Evolutionary conservation across 2,888 invertebrate genomes (phyloP), one percentile per base, ranked within the genome.

Genomic region (Polydrusus tereticollis): DNA sequence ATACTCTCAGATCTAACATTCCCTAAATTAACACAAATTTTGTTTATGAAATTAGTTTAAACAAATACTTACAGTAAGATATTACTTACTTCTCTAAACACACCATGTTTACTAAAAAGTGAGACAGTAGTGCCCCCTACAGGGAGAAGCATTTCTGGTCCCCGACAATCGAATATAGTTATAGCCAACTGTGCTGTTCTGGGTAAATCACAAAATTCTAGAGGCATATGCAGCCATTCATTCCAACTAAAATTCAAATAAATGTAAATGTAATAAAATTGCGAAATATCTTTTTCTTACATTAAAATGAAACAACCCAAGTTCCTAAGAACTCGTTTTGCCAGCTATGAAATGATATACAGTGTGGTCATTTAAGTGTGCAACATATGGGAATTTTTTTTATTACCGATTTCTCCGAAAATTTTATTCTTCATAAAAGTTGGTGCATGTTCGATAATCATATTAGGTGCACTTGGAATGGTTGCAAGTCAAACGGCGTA

Each of bases 71-170:
- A 65, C 20, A 41, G 14, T 5, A 18, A 16, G 6, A 36, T 2
- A 41, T 2, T n/a, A 1, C 62, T 71, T 81, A 92, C 93, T 87
- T 95, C 94, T 78, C 96, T 90, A 82, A 96, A 92, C 83, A 96
- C 92, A 4, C 98, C 97, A 86, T 95, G 93, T 85, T 98, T 98
- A 52, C 97, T 97, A 85, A 99, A 99, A 43, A 99, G 86, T 0
- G 95, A 92, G 77, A 99, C 93, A 0, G 96, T 92, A 41, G 98
- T 97, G 6, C 98, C 97, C 0, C 99, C 99, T 26, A 98, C 92
- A 10, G 97, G 91, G 79, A 93, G 90, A 29, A 93, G 88, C 82
- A 93, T 91, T 6, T 93, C 92, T 0, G 97, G 94, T 0, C 96
- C 96, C 23, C 94, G 93, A 81, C 97, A 95, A 85, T 98, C 98